phyloP scores from a whole-genome alignment of 1,140 invertebrate species.

The Drosophila ercepeae region DNA sequence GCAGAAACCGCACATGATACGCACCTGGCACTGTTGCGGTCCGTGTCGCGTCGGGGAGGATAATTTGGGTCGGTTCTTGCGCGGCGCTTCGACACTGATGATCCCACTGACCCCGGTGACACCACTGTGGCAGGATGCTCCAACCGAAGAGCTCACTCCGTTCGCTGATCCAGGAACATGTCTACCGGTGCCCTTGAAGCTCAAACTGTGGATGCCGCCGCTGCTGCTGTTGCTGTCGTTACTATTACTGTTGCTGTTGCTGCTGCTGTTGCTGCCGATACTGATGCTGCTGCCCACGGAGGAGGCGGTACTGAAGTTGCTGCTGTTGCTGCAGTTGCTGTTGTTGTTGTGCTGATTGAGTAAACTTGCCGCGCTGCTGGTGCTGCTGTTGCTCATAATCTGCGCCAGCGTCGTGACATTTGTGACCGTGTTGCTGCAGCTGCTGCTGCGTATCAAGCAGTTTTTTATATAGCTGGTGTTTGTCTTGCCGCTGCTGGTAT shows the following conservation, averaged over 20 bases:
- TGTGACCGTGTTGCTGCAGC: constrained; percentile 81
- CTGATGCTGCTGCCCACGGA: constrained; percentile 74
- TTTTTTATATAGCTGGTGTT: constrained; percentile 79
- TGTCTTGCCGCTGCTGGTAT: constrained; percentile 43
- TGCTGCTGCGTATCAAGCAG: constrained; percentile 81
- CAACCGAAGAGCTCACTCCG: constrained; percentile 23
- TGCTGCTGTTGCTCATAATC: constrained; percentile 83
- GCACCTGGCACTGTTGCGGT: constrained; percentile 91
- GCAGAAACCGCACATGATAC: constrained; percentile 25
- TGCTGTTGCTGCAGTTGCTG: constrained; percentile 75
- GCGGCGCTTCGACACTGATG: constrained; percentile 55
- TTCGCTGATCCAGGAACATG: constrained; percentile 29
- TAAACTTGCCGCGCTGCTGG: constrained; percentile 72
- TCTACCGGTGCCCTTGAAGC: constrained; percentile 57
- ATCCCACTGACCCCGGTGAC: constrained; percentile 59
- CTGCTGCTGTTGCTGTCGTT: constrained; percentile 56
- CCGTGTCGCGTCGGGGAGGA: constrained; percentile 91
- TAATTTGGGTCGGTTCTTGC: constrained; percentile 90
- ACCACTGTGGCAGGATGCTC: constrained; percentile 31
- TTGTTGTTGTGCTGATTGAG: constrained; percentile 73
- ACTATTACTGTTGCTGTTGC: constrained; percentile 35
- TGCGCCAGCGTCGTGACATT: constrained; percentile 82
- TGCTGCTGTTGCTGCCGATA: constrained; percentile 60
- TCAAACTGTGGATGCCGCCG: constrained; percentile 45
- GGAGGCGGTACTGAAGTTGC: constrained; percentile 72